phyloP scores from a whole-genome alignment of 1,140 invertebrate genomes.

The Agrilus planipennis region DNA sequence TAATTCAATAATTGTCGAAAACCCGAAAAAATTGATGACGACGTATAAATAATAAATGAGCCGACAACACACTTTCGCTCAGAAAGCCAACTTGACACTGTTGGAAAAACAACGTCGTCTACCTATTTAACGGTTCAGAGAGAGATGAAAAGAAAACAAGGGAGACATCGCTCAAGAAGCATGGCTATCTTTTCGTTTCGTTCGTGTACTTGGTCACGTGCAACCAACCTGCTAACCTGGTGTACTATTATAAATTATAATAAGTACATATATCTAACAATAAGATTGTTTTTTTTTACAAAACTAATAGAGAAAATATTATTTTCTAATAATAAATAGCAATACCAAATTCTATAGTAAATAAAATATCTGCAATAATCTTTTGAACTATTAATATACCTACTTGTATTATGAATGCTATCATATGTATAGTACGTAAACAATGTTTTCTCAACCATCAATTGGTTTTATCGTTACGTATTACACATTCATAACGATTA shows the following conservation, averaged over 20 bases:
- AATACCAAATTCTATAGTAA: no score
- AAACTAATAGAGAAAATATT: not conserved
- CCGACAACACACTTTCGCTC: not conserved
- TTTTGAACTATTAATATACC: no score
- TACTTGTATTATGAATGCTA: no score
- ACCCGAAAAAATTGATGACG: no score
- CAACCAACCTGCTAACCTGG: not conserved
- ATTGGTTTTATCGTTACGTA: no score
- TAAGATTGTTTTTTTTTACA: not conserved
- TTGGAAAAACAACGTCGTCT: constrained; percentile 5
- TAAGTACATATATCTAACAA: not conserved
- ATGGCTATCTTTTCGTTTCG: not conserved
- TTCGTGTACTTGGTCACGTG: no score
- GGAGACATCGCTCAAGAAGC: not conserved
- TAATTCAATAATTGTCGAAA: no score
- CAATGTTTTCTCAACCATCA: no score
- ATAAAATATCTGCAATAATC: no score
- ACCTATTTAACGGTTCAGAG: constrained; percentile 13
- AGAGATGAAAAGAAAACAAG: constrained; percentile 1
- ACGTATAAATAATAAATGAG: no score
- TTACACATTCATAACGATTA: no score
- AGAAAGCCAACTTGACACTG: constrained; percentile 1
- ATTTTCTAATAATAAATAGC: not conserved
- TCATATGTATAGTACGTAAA: no score
- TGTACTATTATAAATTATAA: not conserved